Percentiles rank a stretch among this genome's conserved stretches.
Conservation (phyloP, 2,113 vertebrate genomes). For the Pelecanoides urinatrix region DNA sequence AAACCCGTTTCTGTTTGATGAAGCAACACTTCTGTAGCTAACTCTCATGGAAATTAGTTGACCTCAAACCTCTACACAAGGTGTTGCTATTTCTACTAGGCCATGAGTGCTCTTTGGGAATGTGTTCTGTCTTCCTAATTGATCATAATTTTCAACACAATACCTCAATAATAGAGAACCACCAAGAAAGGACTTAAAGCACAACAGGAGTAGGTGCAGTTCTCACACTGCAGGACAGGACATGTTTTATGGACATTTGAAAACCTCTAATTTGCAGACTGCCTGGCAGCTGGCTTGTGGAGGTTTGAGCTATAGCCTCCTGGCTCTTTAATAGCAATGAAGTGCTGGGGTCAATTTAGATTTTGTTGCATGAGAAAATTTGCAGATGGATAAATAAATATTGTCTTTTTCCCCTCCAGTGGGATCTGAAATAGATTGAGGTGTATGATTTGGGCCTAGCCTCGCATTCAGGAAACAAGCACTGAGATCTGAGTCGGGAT, state of each 20-base stretch:
- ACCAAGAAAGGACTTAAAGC: fast-evolving
- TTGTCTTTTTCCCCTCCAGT: background rate
- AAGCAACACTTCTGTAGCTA: background rate
- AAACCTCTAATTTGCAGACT: background rate
- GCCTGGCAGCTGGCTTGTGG: background rate
- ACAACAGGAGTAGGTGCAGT: fast-evolving
- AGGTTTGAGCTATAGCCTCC: background rate
- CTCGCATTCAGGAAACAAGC: background rate
- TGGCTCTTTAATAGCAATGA: fast-evolving
- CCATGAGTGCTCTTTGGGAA: background rate
- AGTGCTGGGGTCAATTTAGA: background rate
- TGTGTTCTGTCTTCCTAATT: background rate
- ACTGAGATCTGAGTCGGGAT: fast-evolving
- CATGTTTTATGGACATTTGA: background rate
- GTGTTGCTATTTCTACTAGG: background rate
- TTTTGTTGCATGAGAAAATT: background rate
- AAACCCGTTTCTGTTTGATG: background rate
- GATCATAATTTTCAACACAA: background rate
- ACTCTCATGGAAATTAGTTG: background rate
- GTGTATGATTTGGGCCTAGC: too few species aligned
- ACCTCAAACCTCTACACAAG: background rate
- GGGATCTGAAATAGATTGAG: background rate
- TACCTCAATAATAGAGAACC: background rate
- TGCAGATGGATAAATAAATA: background rate
- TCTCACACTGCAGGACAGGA: background rate